Evolutionary conservation across 2,888 invertebrate genomes (phyloP), one percentile per base, ranked within the genome.

Genomic region (Aporophyla lueneburgensis): DNA sequence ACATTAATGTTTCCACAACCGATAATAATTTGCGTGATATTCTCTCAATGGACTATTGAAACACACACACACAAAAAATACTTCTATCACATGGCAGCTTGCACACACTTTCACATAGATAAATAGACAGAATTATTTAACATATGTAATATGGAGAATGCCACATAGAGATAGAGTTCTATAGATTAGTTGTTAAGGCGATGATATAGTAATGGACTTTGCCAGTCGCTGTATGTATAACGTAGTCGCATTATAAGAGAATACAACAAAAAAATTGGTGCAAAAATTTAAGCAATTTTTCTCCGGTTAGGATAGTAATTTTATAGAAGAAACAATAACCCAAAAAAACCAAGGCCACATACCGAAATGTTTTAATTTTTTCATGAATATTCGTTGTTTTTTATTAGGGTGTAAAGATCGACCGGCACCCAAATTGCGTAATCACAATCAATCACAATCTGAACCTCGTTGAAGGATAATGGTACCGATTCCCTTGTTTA

Each of bases 31-130:
- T 77, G 43, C 21, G 9, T 10, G 54, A 54, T 43, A 61, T 61
- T 67, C 46, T 53, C 61, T 81, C 24, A 54, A 81, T 56, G 14
- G n/a, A 56, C 61, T 56, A 71, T 59, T 76, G 40, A 61, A 56
- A 5, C 46, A 71, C 19, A 10, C 7, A 24, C 14, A 9, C 33
- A 51, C 6, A 21, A 7, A 33, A 43, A 24, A 16, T 0, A 46
- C 7, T 21, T 51, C 7, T 54, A 54, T 54, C n/a, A 61, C 19
- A 66, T 46, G 9, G 24, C 33, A 49, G 51, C 33, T 24, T 12
- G n/a, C 33, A 58, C 33, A 59, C 33, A 24, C 24, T 16, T 49
- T n/a, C 21, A 33, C 19, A 54, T 61, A 3, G 5, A 56, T 56
- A 53, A 65, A 27, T 12, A 63, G 49, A 74, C 40, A 49, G 63